Percentiles rank a stretch among this genome's conserved stretches.
phyloP scores from a whole-genome alignment of 2,888 invertebrate genomes.

The Drosophila barbarae region DNA sequence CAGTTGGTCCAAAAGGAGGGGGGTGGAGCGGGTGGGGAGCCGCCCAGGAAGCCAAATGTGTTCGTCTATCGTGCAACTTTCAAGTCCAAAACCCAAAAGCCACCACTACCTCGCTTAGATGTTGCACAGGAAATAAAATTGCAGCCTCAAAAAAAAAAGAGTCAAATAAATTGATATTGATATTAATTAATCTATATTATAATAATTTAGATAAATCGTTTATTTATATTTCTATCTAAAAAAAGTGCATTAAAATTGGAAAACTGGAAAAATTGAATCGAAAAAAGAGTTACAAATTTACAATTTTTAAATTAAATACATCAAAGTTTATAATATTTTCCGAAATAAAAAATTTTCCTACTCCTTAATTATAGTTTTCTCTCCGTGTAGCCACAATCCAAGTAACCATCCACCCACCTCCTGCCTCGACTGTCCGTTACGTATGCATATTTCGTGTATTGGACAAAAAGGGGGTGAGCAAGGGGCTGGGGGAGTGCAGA shows the following conservation, averaged over 20 bases:
- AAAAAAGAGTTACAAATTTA: too few species aligned
- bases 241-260: not conserved
- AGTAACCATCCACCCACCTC: slow-evolving; percentile 1
- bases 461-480: slow-evolving; percentile 10
- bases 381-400: slow-evolving; percentile 4
- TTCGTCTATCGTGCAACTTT: slow-evolving; percentile 57
- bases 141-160: not conserved
- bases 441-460: slow-evolving; percentile 65
- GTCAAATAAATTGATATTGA: not conserved
- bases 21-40: not conserved
- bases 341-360: too few species aligned
- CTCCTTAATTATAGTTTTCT: not conserved
- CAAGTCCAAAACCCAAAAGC: slow-evolving; percentile 37
- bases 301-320: too few species aligned
- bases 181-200: not conserved
- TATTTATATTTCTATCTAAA: too few species aligned
- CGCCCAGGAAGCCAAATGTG: slow-evolving; percentile 73
- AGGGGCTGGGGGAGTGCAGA: not conserved
- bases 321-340: too few species aligned
- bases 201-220: not conserved
- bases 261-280: too few species aligned
- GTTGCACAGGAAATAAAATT: not conserved
- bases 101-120: slow-evolving; percentile 21
- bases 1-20: slow-evolving; percentile 14
- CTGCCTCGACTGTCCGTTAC: slow-evolving; percentile 64